Evolutionary conservation across 2,797 vertebrate species (phyloP).

Genomic region (Alfaro cultratus): DNA sequence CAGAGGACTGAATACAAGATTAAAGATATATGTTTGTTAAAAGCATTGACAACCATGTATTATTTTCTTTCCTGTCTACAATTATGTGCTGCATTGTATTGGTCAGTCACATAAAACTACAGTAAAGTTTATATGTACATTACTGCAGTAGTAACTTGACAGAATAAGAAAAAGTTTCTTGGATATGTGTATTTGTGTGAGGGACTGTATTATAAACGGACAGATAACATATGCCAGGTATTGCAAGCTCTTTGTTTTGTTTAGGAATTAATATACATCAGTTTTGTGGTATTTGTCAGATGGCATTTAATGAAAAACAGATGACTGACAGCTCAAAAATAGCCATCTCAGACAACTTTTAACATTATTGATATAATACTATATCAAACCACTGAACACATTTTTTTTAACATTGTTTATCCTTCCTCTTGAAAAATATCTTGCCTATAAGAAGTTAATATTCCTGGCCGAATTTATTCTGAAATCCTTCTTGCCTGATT

Average conservation of each 20-base stretch:
- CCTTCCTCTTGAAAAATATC: neutral
- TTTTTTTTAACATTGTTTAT: neutral
- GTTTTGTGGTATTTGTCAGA: neutral
- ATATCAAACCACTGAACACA: neutral
- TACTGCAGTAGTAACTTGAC: neutral
- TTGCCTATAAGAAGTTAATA: neutral
- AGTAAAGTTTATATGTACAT: neutral
- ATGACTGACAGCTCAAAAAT: neutral
- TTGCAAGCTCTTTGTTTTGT: neutral
- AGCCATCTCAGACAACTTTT: neutral
- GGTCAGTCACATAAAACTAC: neutral
- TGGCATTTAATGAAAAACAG: neutral
- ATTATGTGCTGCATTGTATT: neutral
- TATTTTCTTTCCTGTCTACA: neutral
- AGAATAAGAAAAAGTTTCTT: neutral
- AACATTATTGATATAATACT: neutral
- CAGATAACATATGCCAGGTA: neutral
- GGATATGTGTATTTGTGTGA: neutral
- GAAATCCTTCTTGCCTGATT: constrained; percentile 46
- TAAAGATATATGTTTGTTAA: neutral
- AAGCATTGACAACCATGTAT: neutral
- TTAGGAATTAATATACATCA: neutral
- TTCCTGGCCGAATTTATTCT: constrained; percentile 47
- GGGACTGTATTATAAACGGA: neutral
- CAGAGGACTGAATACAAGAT: neutral